Evolutionary conservation across 2,888 invertebrate genomes (phyloP), one percentile per base, ranked within the genome.

Genomic region (Dicranocentrus wangi): DNA sequence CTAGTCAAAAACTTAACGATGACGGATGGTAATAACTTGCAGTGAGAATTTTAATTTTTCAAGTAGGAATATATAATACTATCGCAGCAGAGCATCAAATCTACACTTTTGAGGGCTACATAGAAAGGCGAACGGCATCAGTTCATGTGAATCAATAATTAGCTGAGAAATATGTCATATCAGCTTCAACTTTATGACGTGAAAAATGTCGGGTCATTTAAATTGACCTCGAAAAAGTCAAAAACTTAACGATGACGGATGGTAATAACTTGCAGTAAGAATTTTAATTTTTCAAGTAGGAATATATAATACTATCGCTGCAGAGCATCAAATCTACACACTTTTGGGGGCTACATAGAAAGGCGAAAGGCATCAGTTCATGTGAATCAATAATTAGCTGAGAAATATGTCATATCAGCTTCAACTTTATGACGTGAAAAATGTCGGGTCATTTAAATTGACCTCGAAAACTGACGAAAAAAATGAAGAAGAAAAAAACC

Each of bases 401-500:
- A n/a, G n/a, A n/a, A 3, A 60, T n/a, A 27, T 60, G 60, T 60
- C 27, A 60, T 2, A 28, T 60, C 55, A 60, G 23, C 19, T 55
- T 55, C 23, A 1, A 3, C 8, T 25, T 7, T 7, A 25, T 55
- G 55, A 55, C 25, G 55, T 55, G 55, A 55, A 25, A 25, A 60
- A 10, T 28, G 60, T 17, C 28, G 10, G 28, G 60, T 60, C 60
- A 60, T 2, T 60, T 7, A 60, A 17, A 60, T 60, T 60, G 60
- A 60, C 60, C 60, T 60, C 28, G 60, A 28, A 60, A 28, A 60
- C n/a, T n/a, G n/a, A n/a, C n/a, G n/a, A n/a, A n/a, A n/a, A n/a
- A n/a, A n/a, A 39, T 39, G 39, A 39, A 13, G 7, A 39, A 39
- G 7, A 39, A 39, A 39, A 5, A 39, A 39, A 13, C 39, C 7